Evolutionary conservation across 2,888 invertebrate species (phyloP), one percentile per base, ranked within the genome.

Genomic region (Latrodectus hesperus): DNA sequence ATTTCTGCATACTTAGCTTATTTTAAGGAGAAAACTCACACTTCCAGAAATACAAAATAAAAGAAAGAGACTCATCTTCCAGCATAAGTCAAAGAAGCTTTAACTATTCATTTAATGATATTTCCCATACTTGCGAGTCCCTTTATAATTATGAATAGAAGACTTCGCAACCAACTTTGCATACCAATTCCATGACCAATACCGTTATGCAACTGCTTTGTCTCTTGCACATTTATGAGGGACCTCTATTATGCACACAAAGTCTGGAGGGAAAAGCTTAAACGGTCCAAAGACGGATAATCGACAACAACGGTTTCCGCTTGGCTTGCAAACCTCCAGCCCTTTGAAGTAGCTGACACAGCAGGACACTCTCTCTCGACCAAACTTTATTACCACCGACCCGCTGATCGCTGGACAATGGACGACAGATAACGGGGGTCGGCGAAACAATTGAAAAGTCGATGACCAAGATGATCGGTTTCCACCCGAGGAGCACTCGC

Each of bases 381-480:
- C 38, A 49, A 68, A 67, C 81, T 73, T 67, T 74, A 81, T 81
- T 81, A 80, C 38, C 38, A 38, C 38, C 38, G 38, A 38, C 55
- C 52, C 72, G 51, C 53, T 53, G 82, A 82, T 82, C 75, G 14
- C 4, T 17, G 60, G 53, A 82, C 82, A 82, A 82, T 82, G 82
- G 55, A 14, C 14, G 1, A 17, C 14, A 9, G 75, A 75, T 75
- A 82, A 82, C 10, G 67, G 67, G 12, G 51, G 22, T 38, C 70
- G 68, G 64, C n/a, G 26, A n/a, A 82, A 82, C 82, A 82, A 82
- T 82, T 67, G 75, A 82, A 60, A 75, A 75, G 82, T 75, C 82
- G 75, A 67, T 60, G 82, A 55, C 75, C 82, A 75, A 14, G 53
- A 9, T 65, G 38, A 52, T 55, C 26, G n/a, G 60, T 2, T 70